These are phyloP conservation scores for Butastur rufipennis DNA, from an alignment of 2,113 vertebrate species.

Conservation along the genomic window DNA sequence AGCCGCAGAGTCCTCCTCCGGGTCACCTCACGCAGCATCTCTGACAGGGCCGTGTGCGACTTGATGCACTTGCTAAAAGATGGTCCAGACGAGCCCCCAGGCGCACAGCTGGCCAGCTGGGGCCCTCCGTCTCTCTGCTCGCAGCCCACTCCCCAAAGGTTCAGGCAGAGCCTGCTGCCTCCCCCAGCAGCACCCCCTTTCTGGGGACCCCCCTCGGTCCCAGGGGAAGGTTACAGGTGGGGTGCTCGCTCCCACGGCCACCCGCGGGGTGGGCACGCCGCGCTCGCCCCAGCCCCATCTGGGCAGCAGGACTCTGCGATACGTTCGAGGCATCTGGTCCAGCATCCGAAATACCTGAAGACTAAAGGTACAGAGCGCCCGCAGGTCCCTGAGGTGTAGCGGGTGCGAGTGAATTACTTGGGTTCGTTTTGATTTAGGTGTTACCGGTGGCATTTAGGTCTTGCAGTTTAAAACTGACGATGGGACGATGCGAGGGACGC, in stretches of 20 bases:
- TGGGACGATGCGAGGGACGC: background rate
- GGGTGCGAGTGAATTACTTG: fast-evolving
- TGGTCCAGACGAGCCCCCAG: fast-evolving
- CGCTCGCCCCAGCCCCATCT: background rate
- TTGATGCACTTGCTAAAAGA: fast-evolving
- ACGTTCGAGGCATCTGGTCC: fast-evolving
- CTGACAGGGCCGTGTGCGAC: fast-evolving
- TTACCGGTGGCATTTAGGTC: background rate
- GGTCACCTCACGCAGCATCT: fast-evolving
- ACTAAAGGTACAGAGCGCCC: fast-evolving
- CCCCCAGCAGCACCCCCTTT: background rate
- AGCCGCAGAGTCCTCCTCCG: background rate
- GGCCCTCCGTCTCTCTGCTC: fast-evolving
- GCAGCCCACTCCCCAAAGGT: background rate
- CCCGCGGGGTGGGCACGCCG: background rate
- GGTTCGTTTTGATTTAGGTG: background rate
- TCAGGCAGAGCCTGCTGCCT: background rate
- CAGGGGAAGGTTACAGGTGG: background rate
- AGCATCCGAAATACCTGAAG: background rate
- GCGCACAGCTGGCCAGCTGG: background rate
- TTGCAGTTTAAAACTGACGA: background rate
- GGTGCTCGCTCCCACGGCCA: background rate
- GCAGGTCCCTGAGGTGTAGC: fast-evolving
- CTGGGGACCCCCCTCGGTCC: background rate
- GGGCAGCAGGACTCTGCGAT: background rate